These are phyloP conservation scores for Leptothorax acervorum DNA, from an alignment of 2,888 invertebrate species.

Conservation along the genomic window DNA sequence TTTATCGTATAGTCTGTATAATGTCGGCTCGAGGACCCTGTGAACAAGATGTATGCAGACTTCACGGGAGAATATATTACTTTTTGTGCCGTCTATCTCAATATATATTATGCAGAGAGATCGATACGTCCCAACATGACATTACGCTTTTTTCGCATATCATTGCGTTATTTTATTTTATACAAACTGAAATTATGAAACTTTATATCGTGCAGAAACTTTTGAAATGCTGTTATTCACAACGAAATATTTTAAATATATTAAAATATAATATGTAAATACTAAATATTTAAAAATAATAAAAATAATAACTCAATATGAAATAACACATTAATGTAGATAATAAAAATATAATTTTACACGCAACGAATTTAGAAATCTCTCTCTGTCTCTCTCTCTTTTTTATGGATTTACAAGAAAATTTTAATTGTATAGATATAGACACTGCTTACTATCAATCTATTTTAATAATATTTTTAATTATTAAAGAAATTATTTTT, in stretches of 20 bases:
- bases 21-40: neutral
- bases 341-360: neutral
- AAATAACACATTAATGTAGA: neutral
- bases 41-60: conserved; percentile 3
- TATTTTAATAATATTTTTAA: neutral
- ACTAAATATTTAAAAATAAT: neutral
- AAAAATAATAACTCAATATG: neutral
- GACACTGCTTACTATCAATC: no score
- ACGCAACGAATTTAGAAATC: no score
- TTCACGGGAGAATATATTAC: conserved; percentile 6
- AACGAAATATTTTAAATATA: neutral
- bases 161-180: neutral
- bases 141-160: conserved; percentile 37
- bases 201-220: neutral
- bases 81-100: conserved; percentile 49
- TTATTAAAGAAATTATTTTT: neutral
- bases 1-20: conserved; percentile 10
- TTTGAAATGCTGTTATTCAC: neutral
- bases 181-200: conserved; percentile 1
- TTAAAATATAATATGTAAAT: neutral
- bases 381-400: neutral
- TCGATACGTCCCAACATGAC: conserved; percentile 69
- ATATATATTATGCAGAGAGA: conserved; percentile 54
- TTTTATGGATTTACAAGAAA: neutral
- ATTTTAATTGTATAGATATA: no score